Conservation (phyloP, 2,888 invertebrate species). For the Dicyrtomina minuta region DNA sequence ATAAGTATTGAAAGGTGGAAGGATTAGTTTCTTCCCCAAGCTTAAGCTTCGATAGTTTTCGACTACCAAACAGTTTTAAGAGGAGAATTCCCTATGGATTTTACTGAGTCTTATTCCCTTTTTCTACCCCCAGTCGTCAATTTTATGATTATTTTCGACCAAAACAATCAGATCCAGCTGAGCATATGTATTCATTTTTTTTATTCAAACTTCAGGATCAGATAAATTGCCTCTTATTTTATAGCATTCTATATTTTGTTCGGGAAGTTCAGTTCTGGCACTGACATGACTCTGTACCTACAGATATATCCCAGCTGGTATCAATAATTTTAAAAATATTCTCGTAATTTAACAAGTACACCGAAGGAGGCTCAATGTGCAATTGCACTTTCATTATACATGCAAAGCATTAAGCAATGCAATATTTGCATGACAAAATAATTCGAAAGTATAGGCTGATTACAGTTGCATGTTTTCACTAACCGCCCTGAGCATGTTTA, state of each 20-base stretch:
- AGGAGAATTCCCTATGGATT: not conserved
- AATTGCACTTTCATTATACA: not conserved
- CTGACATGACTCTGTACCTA: too few species aligned
- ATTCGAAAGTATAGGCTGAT: too few species aligned
- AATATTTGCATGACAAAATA: too few species aligned
- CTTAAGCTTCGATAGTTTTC: not conserved
- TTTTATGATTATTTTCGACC: slow-evolving; percentile 34
- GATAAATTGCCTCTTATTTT: not conserved
- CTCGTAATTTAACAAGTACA: not conserved
- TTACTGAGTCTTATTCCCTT: not conserved
- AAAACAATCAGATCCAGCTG: slow-evolving; percentile 35
- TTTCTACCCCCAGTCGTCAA: slow-evolving; percentile 30
- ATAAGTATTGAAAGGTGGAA: slow-evolving; percentile 23
- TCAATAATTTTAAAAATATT: not conserved
- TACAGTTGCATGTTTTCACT: too few species aligned
- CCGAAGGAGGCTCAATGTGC: not conserved
- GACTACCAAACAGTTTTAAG: not conserved
- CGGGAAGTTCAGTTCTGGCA: too few species aligned
- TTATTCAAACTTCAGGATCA: not conserved
- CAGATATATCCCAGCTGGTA: not conserved
- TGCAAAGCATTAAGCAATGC: too few species aligned
- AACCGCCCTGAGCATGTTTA: too few species aligned
- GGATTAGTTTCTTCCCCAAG: slow-evolving; percentile 17
- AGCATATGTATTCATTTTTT: slow-evolving; percentile 6
- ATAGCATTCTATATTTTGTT: too few species aligned